Evolutionary conservation across 2,888 invertebrate species (phyloP).

Genomic region (Plemyria rubiginata): DNA sequence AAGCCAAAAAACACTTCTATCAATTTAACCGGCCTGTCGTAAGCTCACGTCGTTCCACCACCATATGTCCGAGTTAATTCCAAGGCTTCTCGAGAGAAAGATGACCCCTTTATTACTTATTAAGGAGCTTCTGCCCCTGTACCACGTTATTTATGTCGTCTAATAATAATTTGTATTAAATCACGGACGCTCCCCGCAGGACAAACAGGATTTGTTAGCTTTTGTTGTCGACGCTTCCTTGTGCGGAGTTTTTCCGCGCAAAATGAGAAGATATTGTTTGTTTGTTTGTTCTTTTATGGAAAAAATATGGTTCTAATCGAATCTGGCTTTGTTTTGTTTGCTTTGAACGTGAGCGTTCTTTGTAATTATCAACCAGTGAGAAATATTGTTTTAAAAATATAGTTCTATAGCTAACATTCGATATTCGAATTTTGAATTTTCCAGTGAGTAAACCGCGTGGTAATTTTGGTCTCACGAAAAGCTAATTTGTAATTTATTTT

Average conservation of each 20-base stretch:
- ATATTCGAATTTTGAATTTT: not conserved
- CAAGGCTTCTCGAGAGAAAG: conserved; percentile 66
- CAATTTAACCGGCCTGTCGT: conserved; percentile 42
- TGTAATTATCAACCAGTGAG: conserved; percentile 35
- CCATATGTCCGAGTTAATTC: conserved; percentile 80
- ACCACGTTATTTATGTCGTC: conserved; percentile 82
- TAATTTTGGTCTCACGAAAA: not conserved
- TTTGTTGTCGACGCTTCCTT: conserved; percentile 72
- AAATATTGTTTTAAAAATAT: not conserved
- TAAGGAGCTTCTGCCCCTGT: conserved; percentile 77
- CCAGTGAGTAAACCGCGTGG: not conserved
- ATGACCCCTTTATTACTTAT: conserved; percentile 85
- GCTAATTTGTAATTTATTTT: conserved; percentile 1
- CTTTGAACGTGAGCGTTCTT: conserved; percentile 21
- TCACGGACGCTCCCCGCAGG: conserved; percentile 78
- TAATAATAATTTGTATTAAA: conserved; percentile 86
- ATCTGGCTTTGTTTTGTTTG: conserved; percentile 31
- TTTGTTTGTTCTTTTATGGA: conserved; percentile 62
- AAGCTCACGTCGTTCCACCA: conserved; percentile 49
- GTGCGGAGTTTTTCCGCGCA: conserved; percentile 56
- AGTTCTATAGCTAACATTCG: not conserved
- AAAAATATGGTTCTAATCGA: conserved; percentile 52
- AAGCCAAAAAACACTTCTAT: conserved; percentile 41
- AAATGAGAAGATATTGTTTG: conserved; percentile 65
- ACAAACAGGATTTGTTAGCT: conserved; percentile 82